These are phyloP conservation scores for Deladenus siricidicola DNA, from an alignment of 2,888 invertebrate species.

Conservation along the genomic window DNA sequence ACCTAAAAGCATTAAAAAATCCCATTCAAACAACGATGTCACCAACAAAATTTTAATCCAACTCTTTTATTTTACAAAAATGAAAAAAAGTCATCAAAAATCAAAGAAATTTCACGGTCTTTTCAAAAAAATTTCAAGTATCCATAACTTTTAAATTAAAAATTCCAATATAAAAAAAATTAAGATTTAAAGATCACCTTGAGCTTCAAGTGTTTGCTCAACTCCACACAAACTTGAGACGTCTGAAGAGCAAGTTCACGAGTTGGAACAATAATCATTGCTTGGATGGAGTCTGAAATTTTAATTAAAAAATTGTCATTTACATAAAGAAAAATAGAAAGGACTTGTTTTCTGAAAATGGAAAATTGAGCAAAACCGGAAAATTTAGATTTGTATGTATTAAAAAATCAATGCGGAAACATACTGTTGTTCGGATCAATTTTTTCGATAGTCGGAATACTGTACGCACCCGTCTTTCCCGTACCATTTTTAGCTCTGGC, in stretches of 20 bases:
- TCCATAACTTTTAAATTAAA: too few relatives aligned
- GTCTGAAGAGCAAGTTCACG: constrained; percentile 96
- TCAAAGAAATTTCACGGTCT: background rate
- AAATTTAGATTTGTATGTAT: too few relatives aligned
- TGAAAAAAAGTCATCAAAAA: background rate
- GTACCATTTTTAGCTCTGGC: constrained; percentile 99
- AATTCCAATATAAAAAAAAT: too few relatives aligned
- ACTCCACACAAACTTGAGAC: constrained; percentile 97
- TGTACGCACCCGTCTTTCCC: constrained; percentile 98
- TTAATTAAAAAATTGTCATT: background rate
- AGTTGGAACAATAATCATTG: constrained; percentile 94
- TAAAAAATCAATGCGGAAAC: background rate
- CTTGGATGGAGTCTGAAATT: constrained; percentile 69
- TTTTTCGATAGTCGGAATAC: constrained; percentile 94
- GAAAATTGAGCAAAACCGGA: too few relatives aligned
- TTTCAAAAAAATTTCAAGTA: too few relatives aligned
- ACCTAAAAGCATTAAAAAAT: constrained; percentile 57
- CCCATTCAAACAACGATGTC: too few relatives aligned
- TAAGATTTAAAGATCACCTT: constrained; percentile 57
- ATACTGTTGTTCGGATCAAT: constrained; percentile 55
- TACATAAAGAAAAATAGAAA: too few relatives aligned
- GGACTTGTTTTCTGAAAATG: too few relatives aligned
- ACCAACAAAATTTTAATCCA: too few relatives aligned
- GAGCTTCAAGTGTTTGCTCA: constrained; percentile 90
- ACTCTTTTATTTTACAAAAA: background rate